Evolutionary conservation across 2,888 invertebrate genomes (phyloP).

Genomic region (Noctua comes): DNA sequence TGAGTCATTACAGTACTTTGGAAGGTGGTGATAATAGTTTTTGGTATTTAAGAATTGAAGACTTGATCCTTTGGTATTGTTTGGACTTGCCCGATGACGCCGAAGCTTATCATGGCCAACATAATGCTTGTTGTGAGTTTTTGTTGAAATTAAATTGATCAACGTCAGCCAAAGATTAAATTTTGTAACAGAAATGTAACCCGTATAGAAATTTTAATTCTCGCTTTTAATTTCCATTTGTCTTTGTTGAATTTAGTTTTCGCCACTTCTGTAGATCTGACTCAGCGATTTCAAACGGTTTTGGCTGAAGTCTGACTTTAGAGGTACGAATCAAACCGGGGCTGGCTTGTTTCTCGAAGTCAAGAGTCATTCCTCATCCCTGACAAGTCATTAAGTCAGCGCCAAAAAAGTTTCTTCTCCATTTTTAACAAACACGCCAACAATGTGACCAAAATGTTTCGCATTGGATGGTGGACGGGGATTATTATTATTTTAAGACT

Average conservation of each 20-base stretch:
- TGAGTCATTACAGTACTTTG: conserved; percentile 34
- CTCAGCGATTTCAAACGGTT: neutral
- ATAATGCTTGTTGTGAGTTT: neutral
- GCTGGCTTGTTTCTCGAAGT: too few species aligned
- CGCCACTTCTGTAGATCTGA: neutral
- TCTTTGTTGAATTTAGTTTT: neutral
- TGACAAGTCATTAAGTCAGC: neutral
- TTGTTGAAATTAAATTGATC: neutral
- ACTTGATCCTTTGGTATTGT: neutral
- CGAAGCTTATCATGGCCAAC: neutral
- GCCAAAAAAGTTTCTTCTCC: neutral
- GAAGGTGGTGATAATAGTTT: neutral
- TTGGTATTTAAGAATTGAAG: neutral
- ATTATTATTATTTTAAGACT: too few species aligned
- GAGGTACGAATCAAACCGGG: neutral
- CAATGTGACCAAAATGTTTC: too few species aligned
- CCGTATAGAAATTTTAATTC: neutral
- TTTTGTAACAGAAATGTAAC: neutral
- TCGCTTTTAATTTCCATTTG: neutral
- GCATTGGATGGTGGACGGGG: too few species aligned
- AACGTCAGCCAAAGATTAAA: neutral
- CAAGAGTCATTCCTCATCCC: too few species aligned
- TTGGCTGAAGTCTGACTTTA: neutral
- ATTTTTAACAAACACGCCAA: neutral
- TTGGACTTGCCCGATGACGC: neutral